Base-by-base conservation (phyloP, 2,797 vertebrate species). In the Microctenopoma lineatum region DNA sequence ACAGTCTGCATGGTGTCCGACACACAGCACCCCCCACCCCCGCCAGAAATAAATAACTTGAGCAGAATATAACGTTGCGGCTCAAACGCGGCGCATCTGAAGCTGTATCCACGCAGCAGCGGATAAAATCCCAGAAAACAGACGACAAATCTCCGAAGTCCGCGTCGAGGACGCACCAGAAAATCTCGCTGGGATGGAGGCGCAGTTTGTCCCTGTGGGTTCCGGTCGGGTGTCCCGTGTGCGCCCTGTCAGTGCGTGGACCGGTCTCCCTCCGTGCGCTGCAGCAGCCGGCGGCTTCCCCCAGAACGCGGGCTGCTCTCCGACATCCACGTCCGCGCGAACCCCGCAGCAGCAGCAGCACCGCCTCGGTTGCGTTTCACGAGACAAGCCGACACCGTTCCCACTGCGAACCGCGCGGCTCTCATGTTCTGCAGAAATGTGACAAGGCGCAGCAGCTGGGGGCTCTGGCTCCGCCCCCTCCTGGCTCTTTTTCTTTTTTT, bases 371-470 rank as follows among this genome's bases (percentile, higher is more conserved):
- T 70, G 82, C 66, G 7, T 87, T 83, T 56, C 44, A 13, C 48
- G 51, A 34, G 50, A 72, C 59, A 34, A 62, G 70, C 71, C 66
- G 52, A 62, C 74, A 66, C 76, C 75, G 26, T 86, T 77, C 84
- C 86, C 87, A 80, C 87, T 80, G 80, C 84, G 51, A 70, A 73
- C 46, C 85, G 84, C 54, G 89, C 83, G 26, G 83, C 75, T 77
- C 73, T 82, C 91, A 74, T 84, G 84, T 88, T 90, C 88, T 91
- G 89, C 86, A 81, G 81, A 75, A 90, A 84, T 89, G 89, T 93
- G 92, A 94, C 92, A 86, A 90, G 90, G 68, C 80, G 75, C 88
- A 92, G 93, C 93, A 93, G 93, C 94, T 94, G 93, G 81, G 74
- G 81, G 75, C 62, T 66, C 15, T 60, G 75, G 81, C 89, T 82